Evolutionary conservation across 2,113 vertebrate genomes (phyloP).

Genomic region (Heterotilapia buettikoferi): DNA sequence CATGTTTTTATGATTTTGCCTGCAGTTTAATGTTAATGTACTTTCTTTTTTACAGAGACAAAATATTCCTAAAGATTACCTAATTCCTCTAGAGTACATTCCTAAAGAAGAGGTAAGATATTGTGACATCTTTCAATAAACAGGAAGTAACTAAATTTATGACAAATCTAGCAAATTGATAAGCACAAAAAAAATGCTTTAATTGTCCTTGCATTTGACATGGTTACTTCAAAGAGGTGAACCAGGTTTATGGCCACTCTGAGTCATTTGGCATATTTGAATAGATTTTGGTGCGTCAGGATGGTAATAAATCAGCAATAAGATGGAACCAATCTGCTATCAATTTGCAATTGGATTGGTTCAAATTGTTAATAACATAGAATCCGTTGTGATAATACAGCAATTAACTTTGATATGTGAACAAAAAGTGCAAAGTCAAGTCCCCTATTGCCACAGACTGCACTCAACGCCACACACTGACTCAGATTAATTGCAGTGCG

Average conservation of each 20-base stretch:
- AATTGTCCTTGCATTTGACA: background rate
- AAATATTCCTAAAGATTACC: conserved; percentile 80
- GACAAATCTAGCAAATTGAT: background rate
- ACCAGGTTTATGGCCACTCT: background rate
- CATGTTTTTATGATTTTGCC: background rate
- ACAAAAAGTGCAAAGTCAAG: background rate
- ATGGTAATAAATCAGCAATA: background rate
- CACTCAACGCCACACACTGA: background rate
- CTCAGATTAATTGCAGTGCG: background rate
- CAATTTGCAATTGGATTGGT: background rate
- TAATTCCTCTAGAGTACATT: conserved; percentile 70
- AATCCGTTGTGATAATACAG: background rate
- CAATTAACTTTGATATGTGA: background rate
- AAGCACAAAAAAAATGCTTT: background rate
- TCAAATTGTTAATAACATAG: background rate
- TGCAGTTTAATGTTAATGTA: background rate
- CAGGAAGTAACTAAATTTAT: background rate
- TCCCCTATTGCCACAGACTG: background rate
- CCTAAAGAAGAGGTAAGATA: conserved; percentile 72
- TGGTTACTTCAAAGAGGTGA: background rate
- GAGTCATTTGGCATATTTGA: background rate
- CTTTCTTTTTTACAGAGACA: conserved; percentile 64
- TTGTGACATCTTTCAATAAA: background rate
- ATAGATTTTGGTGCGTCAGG: background rate
- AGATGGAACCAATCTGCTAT: background rate